phyloP scores from a whole-genome alignment of 2,888 invertebrate species.

The Autographa gamma region DNA sequence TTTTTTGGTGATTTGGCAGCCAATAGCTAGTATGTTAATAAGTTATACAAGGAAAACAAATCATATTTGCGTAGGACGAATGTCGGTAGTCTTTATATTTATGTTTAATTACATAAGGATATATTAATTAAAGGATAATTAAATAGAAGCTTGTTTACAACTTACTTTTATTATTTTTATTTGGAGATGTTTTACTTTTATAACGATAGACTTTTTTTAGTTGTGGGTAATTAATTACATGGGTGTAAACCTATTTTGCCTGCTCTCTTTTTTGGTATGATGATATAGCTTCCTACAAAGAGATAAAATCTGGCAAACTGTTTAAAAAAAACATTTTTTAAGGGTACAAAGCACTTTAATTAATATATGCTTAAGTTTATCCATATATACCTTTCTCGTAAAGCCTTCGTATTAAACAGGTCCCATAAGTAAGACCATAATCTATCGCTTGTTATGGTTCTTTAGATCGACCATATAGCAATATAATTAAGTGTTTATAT shows the following conservation, averaged over 20 bases:
- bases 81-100: neutral
- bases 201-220: too few relatives aligned
- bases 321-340: too few relatives aligned
- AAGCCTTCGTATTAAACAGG: neutral
- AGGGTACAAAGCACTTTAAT: too few relatives aligned
- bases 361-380: neutral
- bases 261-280: too few relatives aligned
- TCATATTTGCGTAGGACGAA: neutral
- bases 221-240: too few relatives aligned
- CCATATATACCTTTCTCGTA: neutral
- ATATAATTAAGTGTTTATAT: slow-evolving; percentile 2
- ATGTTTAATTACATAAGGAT: neutral
- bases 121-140: neutral
- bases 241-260: too few relatives aligned
- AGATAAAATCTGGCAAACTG: too few relatives aligned
- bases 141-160: neutral
- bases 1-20: too few relatives aligned
- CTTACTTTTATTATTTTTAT: too few relatives aligned
- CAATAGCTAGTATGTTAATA: too few relatives aligned
- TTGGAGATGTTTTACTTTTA: too few relatives aligned
- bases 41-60: neutral
- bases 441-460: neutral
- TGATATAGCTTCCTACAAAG: too few relatives aligned
- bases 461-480: neutral
- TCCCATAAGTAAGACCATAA: neutral